Conservation (phyloP, 2,888 invertebrate species). For the Abscondita cerata region DNA sequence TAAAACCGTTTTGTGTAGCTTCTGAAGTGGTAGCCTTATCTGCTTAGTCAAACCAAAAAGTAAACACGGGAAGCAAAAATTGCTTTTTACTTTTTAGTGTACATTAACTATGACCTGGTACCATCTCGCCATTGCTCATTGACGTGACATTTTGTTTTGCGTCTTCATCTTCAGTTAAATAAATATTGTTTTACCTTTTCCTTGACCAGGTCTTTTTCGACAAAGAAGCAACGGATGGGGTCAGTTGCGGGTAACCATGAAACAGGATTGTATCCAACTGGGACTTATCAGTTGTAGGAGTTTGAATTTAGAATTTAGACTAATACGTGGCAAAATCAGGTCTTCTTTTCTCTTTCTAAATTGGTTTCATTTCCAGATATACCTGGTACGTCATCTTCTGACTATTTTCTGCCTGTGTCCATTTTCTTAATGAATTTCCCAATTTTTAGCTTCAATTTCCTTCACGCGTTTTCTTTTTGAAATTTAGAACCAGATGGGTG, state of each 20-base stretch:
- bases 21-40: neutral
- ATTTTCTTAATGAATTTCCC: neutral
- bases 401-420: neutral
- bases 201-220: neutral
- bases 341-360: neutral
- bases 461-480: neutral
- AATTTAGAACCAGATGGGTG: conserved; percentile 1
- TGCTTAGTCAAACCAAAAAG: neutral
- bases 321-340: neutral
- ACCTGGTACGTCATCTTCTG: neutral
- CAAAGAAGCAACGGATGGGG: neutral
- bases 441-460: neutral
- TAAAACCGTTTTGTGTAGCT: neutral
- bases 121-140: too few relatives aligned
- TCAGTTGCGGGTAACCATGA: neutral
- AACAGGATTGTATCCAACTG: neutral
- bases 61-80: too few relatives aligned
- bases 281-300: conserved; percentile 1
- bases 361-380: neutral
- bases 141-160: too few relatives aligned
- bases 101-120: too few relatives aligned
- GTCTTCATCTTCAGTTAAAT: too few relatives aligned
- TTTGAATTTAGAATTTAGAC: neutral
- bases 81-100: too few relatives aligned
- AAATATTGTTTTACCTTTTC: neutral